A percentile compares a stretch with the other conserved stretches of the same genome.
phyloP scores from a whole-genome alignment of 2,888 invertebrate species.

The Podabrus alpinus region DNA sequence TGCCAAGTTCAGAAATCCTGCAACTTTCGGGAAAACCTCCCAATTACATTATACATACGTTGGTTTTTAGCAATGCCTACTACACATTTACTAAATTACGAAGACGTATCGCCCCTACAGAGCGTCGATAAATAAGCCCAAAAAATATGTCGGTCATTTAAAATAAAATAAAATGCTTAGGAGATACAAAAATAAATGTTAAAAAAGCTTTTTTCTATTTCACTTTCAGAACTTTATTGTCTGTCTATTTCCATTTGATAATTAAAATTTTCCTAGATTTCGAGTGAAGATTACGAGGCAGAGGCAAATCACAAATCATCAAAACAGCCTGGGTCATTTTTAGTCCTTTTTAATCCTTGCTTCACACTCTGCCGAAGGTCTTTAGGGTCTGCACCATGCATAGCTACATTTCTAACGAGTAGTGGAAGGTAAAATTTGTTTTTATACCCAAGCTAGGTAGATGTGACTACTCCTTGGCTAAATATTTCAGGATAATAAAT shows the following conservation, averaged over 20 bases:
- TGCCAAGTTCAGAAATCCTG: conserved; percentile 14
- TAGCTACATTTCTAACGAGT: too few species aligned
- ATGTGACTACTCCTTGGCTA: too few species aligned
- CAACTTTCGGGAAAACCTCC: background rate
- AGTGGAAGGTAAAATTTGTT: too few species aligned
- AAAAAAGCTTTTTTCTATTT: background rate
- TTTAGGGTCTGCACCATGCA: too few species aligned
- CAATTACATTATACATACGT: background rate
- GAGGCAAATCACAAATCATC: too few species aligned
- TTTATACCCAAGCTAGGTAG: too few species aligned
- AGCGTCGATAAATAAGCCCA: background rate
- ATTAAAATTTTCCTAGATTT: background rate
- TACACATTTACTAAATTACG: background rate
- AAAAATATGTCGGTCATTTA: background rate
- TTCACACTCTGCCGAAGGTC: too few species aligned
- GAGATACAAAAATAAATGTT: background rate
- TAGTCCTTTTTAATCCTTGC: too few species aligned
- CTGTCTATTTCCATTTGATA: background rate
- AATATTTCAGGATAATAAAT: too few species aligned
- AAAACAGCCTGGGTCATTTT: too few species aligned
- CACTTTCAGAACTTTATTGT: too few species aligned
- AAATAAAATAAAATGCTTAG: background rate
- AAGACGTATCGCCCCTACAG: background rate
- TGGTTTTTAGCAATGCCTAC: background rate
- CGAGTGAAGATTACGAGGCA: too few species aligned